phyloP scores from a whole-genome alignment of 2,797 vertebrate species.

The Poeciliopsis presidionis region DNA sequence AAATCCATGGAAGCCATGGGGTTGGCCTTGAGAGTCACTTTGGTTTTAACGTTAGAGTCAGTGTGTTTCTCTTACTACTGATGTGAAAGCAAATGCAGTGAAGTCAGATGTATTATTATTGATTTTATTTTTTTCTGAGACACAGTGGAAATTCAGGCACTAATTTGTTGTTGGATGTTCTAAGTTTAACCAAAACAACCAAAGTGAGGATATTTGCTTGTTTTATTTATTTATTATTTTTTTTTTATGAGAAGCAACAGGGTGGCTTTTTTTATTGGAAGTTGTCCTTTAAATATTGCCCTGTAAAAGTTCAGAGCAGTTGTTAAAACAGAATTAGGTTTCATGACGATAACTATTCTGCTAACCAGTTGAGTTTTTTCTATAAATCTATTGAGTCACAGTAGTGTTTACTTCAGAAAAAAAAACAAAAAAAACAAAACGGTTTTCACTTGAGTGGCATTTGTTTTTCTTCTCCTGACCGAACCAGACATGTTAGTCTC shows the following conservation, averaged over 20 bases:
- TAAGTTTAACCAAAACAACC: neutral
- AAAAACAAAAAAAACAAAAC: too few relatives aligned
- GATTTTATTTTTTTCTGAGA: neutral
- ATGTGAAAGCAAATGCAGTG: neutral
- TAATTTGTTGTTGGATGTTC: neutral
- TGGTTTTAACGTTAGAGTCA: neutral
- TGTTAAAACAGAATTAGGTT: neutral
- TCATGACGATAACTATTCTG: neutral
- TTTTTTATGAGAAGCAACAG: neutral
- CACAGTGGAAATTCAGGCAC: neutral
- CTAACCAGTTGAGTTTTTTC: neutral
- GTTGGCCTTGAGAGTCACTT: neutral
- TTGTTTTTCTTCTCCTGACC: neutral
- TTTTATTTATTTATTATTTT: neutral
- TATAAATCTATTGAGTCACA: neutral
- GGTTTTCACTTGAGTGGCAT: neutral
- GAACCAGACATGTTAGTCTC: neutral
- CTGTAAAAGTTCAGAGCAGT: neutral
- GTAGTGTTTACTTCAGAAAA: neutral
- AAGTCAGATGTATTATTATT: neutral
- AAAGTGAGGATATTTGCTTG: neutral
- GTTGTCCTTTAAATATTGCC: neutral
- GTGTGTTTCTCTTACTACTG: neutral
- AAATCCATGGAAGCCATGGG: constrained; percentile 11
- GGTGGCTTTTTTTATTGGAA: neutral